Evolutionary conservation across 1,140 invertebrate genomes (phyloP).

Genomic region (Cydia amplana): DNA sequence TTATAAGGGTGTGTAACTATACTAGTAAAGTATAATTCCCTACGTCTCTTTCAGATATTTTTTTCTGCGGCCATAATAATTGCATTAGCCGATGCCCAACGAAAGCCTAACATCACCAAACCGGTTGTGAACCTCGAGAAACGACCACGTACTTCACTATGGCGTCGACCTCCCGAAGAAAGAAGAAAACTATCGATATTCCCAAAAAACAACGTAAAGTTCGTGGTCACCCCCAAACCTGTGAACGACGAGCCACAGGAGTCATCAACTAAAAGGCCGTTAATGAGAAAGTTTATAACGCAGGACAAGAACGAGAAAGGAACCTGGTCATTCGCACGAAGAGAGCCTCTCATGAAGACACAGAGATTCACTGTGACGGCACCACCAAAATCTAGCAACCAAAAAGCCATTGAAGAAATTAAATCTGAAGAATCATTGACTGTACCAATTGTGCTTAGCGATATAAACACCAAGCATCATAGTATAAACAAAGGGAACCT

Average conservation of each 20-base stretch:
- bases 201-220: slow-evolving; percentile 34
- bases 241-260: neutral
- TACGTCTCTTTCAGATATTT: neutral
- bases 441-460: neutral
- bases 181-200: slow-evolving; percentile 32
- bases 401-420: neutral
- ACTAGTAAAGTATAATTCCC: no score
- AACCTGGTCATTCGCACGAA: neutral
- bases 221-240: slow-evolving; percentile 27
- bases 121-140: neutral
- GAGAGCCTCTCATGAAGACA: neutral
- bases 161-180: slow-evolving; percentile 28
- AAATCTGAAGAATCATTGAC: neutral
- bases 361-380: neutral
- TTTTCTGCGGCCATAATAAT: neutral
- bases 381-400: neutral
- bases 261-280: neutral
- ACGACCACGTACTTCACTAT: neutral
- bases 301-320: neutral
- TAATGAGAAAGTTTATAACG: neutral
- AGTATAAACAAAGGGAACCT: neutral
- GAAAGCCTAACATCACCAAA: neutral
- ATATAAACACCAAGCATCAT: neutral
- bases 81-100: slow-evolving; percentile 11
- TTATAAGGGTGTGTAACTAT: no score